These are phyloP conservation scores for Malurus elegans DNA, from an alignment of 2,113 vertebrate genomes.

Conservation along the genomic window DNA sequence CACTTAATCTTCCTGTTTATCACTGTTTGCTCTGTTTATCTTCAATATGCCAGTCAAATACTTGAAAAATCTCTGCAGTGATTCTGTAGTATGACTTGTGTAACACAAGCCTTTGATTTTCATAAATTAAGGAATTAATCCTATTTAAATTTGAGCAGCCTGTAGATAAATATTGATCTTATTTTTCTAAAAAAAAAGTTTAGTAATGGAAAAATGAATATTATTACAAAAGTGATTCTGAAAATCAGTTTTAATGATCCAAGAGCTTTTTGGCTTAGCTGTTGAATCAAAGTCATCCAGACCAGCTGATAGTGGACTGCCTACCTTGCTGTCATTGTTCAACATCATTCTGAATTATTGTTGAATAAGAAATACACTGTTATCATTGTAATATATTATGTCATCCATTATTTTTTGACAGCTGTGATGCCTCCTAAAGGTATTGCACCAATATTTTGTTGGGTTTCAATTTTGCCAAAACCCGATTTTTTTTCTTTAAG, in stretches of 20 bases:
- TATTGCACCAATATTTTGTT: background rate
- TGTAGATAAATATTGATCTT: conserved; percentile 24
- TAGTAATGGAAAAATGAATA: background rate
- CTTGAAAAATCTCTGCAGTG: background rate
- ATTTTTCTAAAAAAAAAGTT: background rate
- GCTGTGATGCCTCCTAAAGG: background rate
- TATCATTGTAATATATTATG: background rate
- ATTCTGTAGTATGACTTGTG: background rate
- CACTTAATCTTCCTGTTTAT: background rate
- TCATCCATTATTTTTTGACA: background rate
- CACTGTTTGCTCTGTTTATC: background rate
- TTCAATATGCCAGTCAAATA: background rate
- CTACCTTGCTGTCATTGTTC: background rate
- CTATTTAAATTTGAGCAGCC: background rate
- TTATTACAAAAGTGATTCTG: conserved; percentile 1
- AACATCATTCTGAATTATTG: background rate
- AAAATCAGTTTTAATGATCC: conserved; percentile 18
- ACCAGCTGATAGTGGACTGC: background rate
- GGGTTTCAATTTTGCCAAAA: background rate
- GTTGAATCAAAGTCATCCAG: background rate
- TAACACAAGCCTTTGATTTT: background rate
- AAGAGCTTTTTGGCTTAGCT: background rate
- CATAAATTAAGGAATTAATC: background rate
- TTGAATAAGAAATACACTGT: background rate
- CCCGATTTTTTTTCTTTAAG: background rate